phyloP scores from a whole-genome alignment of 1,140 invertebrate genomes.

The Drosophila ficusphila region DNA sequence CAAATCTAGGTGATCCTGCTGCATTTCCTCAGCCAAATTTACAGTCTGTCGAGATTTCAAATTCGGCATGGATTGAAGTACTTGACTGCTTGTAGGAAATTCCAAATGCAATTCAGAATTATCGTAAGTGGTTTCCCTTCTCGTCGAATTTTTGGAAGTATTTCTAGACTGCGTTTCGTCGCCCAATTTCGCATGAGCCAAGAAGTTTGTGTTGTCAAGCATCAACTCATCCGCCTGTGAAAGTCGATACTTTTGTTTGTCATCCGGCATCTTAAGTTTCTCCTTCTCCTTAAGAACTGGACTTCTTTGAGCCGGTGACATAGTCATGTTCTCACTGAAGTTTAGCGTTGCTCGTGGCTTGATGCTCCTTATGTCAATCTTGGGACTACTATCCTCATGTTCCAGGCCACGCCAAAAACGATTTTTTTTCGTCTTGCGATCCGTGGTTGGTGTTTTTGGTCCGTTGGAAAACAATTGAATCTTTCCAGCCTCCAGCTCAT shows the following conservation, averaged over 20 bases:
- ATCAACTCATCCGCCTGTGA: slow-evolving; percentile 68
- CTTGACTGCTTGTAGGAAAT: not conserved
- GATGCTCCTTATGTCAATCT: slow-evolving; percentile 1
- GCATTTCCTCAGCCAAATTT: not conserved
- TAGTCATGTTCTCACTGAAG: slow-evolving; percentile 53
- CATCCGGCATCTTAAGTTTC: not conserved
- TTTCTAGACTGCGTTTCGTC: slow-evolving; percentile 65
- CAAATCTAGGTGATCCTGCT: not conserved
- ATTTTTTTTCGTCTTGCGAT: slow-evolving; percentile 19
- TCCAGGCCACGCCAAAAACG: slow-evolving; percentile 26
- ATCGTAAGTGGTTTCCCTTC: slow-evolving; percentile 51
- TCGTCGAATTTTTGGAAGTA: slow-evolving; percentile 51
- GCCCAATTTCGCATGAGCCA: slow-evolving; percentile 60
- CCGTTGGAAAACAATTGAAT: slow-evolving; percentile 59
- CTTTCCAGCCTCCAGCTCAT: slow-evolving; percentile 54
- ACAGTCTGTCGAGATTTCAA: slow-evolving; percentile 2
- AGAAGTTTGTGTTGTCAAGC: slow-evolving; percentile 67
- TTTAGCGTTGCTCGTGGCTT: slow-evolving; percentile 48
- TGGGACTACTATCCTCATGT: not conserved
- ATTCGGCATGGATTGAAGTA: not conserved
- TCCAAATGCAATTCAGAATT: slow-evolving; percentile 43
- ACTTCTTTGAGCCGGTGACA: slow-evolving; percentile 30
- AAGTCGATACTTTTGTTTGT: slow-evolving; percentile 47
- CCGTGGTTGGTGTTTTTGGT: slow-evolving; percentile 55
- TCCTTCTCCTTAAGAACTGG: not conserved